Evolutionary conservation across 2,888 invertebrate genomes (phyloP).

Genomic region (Noctua janthe): DNA sequence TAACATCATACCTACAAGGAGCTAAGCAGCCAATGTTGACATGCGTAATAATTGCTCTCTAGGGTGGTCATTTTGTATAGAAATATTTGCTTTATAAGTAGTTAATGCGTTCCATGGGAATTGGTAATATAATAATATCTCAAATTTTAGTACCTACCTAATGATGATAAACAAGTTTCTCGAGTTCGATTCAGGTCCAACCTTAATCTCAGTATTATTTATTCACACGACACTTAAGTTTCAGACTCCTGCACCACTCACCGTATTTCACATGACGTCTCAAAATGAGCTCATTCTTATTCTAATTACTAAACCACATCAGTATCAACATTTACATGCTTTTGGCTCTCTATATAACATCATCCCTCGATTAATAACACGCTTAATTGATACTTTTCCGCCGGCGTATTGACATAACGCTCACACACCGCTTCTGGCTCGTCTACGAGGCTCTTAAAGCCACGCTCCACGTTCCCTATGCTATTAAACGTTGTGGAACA

Average conservation of each 20-base stretch:
- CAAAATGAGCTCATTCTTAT: conserved; percentile 11
- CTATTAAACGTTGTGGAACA: conserved; percentile 79
- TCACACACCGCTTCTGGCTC: conserved; percentile 49
- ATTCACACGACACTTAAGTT: neutral
- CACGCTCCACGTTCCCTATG: conserved; percentile 69
- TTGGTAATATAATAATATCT: too few relatives aligned
- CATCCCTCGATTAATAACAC: conserved; percentile 47
- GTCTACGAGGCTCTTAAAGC: conserved; percentile 66
- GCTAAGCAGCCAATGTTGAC: too few relatives aligned
- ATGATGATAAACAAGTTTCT: neutral
- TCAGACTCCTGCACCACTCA: neutral
- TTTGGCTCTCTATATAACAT: conserved; percentile 11
- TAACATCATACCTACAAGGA: too few relatives aligned
- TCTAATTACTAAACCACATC: neutral
- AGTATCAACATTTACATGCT: neutral
- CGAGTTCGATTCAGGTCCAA: neutral
- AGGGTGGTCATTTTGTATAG: too few relatives aligned
- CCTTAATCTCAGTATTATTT: neutral
- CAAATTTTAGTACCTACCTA: too few relatives aligned
- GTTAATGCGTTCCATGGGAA: too few relatives aligned
- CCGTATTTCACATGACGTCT: neutral
- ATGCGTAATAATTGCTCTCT: too few relatives aligned
- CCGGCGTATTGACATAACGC: conserved; percentile 59
- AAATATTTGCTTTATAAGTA: too few relatives aligned
- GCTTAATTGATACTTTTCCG: conserved; percentile 55